Conservation (phyloP, 2,797 vertebrate species). For the Labeo calbasu region DNA sequence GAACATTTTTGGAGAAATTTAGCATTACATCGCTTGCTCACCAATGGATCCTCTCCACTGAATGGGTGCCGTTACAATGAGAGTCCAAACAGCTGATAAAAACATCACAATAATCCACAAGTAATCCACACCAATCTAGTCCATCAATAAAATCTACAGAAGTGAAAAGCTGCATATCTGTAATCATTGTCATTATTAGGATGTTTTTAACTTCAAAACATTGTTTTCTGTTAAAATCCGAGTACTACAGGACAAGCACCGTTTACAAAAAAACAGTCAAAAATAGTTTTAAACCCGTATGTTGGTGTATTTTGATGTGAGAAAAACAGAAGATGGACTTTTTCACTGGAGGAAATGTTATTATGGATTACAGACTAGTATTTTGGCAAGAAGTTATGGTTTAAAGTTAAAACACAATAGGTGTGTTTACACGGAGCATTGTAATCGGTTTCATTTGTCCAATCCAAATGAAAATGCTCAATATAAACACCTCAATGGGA, state of each 20-base stretch:
- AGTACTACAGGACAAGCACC: not conserved
- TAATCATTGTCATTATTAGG: not conserved
- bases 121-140: not conserved
- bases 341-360: not conserved
- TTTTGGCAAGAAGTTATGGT: not conserved
- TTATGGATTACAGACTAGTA: not conserved
- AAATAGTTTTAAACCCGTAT: not conserved
- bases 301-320: not conserved
- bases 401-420: not conserved
- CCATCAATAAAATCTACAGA: not conserved
- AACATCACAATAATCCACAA: not conserved
- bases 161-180: not conserved
- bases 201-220: not conserved
- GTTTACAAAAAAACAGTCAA: not conserved
- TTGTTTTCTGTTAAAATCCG: not conserved
- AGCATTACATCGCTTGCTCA: not conserved
- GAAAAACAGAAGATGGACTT: not conserved
- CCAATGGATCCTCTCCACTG: not conserved
- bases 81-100: not conserved
- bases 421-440: too few species aligned
- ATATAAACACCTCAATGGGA: too few species aligned
- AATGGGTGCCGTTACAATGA: not conserved
- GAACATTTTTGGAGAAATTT: not conserved
- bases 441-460: too few species aligned
- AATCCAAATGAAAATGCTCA: too few species aligned